A percentile compares a stretch with the other conserved stretches of the same genome.
Evolutionary conservation across 2,888 invertebrate genomes (phyloP).

Genomic region (Hyalella azteca): DNA sequence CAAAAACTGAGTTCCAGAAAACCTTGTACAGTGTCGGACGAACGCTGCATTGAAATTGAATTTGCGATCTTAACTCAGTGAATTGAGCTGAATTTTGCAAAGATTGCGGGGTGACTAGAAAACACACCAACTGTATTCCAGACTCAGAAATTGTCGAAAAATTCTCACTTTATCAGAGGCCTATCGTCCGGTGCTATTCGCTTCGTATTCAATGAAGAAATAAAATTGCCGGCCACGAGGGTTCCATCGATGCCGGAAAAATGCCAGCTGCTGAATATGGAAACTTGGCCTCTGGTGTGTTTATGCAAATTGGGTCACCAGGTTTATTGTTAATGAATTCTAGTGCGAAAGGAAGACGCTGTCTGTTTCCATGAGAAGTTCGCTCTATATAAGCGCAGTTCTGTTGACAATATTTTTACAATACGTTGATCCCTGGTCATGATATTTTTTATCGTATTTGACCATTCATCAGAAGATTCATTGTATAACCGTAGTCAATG

Average conservation of each 20-base stretch:
- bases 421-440: too few species aligned
- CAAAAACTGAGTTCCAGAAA: not conserved
- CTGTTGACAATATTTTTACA: not conserved
- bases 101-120: not conserved
- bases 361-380: not conserved
- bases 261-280: constrained; percentile 15
- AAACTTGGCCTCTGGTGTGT: constrained; percentile 24
- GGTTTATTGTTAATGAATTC: constrained; percentile 36
- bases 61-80: not conserved
- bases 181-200: not conserved
- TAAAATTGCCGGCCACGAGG: not conserved
- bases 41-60: not conserved
- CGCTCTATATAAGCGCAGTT: not conserved
- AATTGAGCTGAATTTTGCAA: not conserved
- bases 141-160: not conserved
- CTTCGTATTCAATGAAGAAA: not conserved
- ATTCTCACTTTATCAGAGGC: not conserved
- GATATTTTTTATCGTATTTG: too few species aligned
- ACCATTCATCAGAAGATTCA: too few species aligned
- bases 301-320: constrained; percentile 37
- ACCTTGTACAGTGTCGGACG: not conserved
- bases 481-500: too few species aligned
- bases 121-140: not conserved
- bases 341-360: constrained; percentile 6
- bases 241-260: constrained; percentile 4